phyloP scores from a whole-genome alignment of 2,797 vertebrate genomes.

The Valencia hispanica region DNA sequence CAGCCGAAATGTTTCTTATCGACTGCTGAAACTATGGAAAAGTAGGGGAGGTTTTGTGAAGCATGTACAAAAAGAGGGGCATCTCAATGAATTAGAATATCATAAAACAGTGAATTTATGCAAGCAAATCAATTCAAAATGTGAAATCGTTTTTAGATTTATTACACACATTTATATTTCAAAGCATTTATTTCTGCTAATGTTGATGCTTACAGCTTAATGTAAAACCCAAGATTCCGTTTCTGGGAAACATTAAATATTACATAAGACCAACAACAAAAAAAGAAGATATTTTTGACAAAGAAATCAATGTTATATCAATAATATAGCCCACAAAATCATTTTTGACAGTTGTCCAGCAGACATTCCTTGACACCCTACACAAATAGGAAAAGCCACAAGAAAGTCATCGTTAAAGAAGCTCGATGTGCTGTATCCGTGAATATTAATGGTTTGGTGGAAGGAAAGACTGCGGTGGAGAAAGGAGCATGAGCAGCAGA shows the following conservation, averaged over 20 bases:
- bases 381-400: background rate
- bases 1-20: slow-evolving; percentile 40
- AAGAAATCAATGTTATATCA: background rate
- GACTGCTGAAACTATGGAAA: slow-evolving; percentile 12
- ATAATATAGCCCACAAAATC: too few relatives aligned
- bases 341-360: background rate
- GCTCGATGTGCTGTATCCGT: background rate
- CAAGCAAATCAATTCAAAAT: background rate
- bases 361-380: background rate
- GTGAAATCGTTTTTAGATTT: background rate
- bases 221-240: background rate
- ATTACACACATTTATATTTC: background rate
- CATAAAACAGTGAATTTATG: background rate
- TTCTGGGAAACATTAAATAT: background rate
- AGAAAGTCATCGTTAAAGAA: background rate
- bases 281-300: background rate
- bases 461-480: background rate
- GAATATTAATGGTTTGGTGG: background rate
- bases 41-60: slow-evolving; percentile 15
- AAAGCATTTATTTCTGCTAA: background rate
- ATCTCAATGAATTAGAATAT: background rate
- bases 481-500: background rate
- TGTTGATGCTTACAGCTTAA: background rate
- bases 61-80: background rate
- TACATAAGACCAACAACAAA: background rate